Evolutionary conservation across 2,113 vertebrate genomes (phyloP), one percentile per base, ranked within the genome.

Genomic region (Chionodraco myersi): DNA sequence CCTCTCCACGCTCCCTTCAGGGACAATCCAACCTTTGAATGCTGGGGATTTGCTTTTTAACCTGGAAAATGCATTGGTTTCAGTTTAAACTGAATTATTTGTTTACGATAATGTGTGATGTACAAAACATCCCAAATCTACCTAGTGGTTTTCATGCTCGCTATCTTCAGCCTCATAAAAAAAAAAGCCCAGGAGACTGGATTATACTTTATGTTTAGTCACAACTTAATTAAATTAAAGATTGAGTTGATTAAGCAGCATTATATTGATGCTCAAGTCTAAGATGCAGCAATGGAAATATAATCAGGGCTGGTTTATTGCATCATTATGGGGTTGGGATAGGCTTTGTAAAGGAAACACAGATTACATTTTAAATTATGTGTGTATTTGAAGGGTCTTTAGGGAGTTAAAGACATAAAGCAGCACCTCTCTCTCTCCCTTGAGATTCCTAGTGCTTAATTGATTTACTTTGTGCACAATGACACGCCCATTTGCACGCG

Each of bases 381-480:
- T 89, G 77, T 89, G 83, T 84, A 52, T 83, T 89, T 88, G 85
- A 88, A 77, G 45, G 72, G 75, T 80, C 92, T 89, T 58, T 21
- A 34, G 92, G 92, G 91, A 89, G 53, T 84, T 82, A 70, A 9
- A 52, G 65, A 61, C 21, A 54, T 77, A 68, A 83, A 87, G 64
- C 56, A 61, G 58, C 72, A 75, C 49, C 61, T 56, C 64, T 48
- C 2, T n/a, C 48, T 30, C 76, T 89, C 90, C 83, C 79, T 41
- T 3, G 86, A 80, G 89, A 82, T 68, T 75, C 34, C 73, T 52
- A 10, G 23, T 60, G 80, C 81, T 90, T 92, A 94, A 94, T 91
- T 95, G 92, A 94, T 94, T 94, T 93, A 91, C 90, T 86, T 86
- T 92, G 80, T 88, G 72, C 67, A 58, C 77, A 77, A 64, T 86